Percentiles rank a stretch among this genome's conserved stretches.
phyloP scores from a whole-genome alignment of 1,140 invertebrate genomes.

The Camponotus floridanus region DNA sequence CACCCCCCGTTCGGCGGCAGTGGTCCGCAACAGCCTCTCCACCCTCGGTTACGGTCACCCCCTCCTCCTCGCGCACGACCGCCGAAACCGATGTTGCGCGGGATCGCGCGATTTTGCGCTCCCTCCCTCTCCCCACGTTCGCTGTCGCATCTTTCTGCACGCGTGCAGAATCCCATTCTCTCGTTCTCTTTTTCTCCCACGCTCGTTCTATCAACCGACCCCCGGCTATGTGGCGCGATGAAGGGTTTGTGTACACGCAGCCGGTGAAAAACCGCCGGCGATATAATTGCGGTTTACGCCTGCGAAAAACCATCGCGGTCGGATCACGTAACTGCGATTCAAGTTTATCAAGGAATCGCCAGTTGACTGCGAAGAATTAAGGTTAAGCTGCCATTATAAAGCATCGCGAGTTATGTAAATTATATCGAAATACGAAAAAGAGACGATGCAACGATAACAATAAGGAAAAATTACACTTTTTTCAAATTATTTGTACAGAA shows the following conservation, averaged over 20 bases:
- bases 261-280: slow-evolving; percentile 76
- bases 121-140: background rate
- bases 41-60: background rate
- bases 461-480: background rate
- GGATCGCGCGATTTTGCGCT: slow-evolving; percentile 68
- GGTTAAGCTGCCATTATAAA: no score
- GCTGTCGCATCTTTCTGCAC: slow-evolving; percentile 44
- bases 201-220: slow-evolving; percentile 37
- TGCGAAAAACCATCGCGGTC: slow-evolving; percentile 36
- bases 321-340: slow-evolving; percentile 1
- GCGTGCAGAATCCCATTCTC: slow-evolving; percentile 57
- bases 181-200: slow-evolving; percentile 45
- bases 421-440: background rate
- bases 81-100: slow-evolving; percentile 73
- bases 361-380: background rate
- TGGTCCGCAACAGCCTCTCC: slow-evolving; percentile 47
- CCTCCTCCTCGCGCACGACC: slow-evolving; percentile 66
- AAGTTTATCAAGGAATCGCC: slow-evolving; percentile 9
- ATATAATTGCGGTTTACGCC: slow-evolving; percentile 74
- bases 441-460: background rate
- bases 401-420: background rate
- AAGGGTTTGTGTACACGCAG: slow-evolving; percentile 58
- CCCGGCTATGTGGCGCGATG: slow-evolving; percentile 5
- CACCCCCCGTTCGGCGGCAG: slow-evolving; percentile 64
- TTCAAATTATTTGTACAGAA: background rate